Evolutionary conservation across 2,888 invertebrate species (phyloP).

Genomic region (Hypsopygia costalis): DNA sequence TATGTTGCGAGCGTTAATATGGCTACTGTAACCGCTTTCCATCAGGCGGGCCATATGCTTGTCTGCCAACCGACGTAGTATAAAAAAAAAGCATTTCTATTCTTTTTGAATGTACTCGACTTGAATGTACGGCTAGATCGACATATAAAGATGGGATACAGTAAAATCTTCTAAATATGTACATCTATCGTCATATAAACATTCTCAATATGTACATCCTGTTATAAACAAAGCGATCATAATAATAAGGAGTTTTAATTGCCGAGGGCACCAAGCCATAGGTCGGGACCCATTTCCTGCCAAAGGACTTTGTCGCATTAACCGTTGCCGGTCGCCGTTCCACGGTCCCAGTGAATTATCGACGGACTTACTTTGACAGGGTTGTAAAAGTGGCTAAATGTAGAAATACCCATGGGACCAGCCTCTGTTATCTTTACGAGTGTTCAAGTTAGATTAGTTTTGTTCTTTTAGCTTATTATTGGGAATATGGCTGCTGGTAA

Average conservation of each 20-base stretch:
- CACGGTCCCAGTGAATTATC: conserved; percentile 31
- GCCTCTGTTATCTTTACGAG: conserved; percentile 60
- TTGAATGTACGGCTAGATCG: too few species aligned
- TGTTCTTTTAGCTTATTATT: conserved; percentile 58
- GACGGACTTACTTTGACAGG: conserved; percentile 39
- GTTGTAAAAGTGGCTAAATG: conserved; percentile 56
- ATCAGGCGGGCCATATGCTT: too few species aligned
- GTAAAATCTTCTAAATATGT: too few species aligned
- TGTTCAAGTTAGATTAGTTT: conserved; percentile 71
- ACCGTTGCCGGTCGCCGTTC: conserved; percentile 13
- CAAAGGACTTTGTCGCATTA: conserved; percentile 28
- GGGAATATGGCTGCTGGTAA: conserved; percentile 38
- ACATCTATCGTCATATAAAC: too few species aligned
- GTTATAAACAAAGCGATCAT: conserved; percentile 19
- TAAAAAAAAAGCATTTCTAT: too few species aligned
- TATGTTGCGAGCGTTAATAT: too few species aligned
- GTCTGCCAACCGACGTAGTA: too few species aligned
- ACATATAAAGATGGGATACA: too few species aligned
- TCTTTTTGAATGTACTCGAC: too few species aligned
- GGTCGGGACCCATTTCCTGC: conserved; percentile 19
- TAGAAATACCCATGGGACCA: conserved; percentile 48
- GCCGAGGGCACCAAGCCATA: conserved; percentile 18
- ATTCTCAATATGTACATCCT: conserved; percentile 9
- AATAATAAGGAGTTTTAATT: conserved; percentile 33
- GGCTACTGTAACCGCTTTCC: too few species aligned